Conservation (phyloP, 1,140 invertebrate species). For the Bombus consobrinus region DNA sequence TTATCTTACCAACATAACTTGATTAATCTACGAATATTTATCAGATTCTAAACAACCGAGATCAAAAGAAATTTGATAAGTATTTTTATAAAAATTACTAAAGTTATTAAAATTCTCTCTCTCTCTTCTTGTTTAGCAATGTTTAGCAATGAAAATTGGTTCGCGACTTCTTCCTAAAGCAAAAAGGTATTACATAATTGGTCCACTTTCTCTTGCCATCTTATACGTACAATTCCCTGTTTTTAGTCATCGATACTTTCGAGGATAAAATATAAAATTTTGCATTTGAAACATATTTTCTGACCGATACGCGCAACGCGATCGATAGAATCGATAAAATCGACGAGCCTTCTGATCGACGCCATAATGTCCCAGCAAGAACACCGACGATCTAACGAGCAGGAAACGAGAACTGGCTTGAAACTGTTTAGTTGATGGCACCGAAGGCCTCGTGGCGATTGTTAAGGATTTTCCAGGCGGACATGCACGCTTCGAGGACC, state of each 20-base stretch:
- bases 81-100: neutral
- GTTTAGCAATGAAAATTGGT: too few species aligned
- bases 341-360: neutral
- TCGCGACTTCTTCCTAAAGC: neutral
- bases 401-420: neutral
- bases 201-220: too few species aligned
- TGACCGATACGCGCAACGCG: neutral
- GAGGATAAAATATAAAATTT: neutral
- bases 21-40: neutral
- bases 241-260: neutral
- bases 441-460: neutral
- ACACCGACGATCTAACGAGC: neutral
- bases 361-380: neutral
- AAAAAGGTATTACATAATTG: neutral
- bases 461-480: conserved; percentile 1
- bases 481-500: neutral
- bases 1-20: too few species aligned
- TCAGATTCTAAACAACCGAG: neutral
- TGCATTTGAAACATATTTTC: neutral
- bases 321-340: neutral
- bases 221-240: too few species aligned
- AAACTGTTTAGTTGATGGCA: neutral
- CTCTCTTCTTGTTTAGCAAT: too few species aligned
- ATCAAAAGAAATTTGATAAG: too few species aligned
- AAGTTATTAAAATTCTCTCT: neutral